Evolutionary conservation across 2,113 vertebrate genomes (phyloP), one percentile per base, ranked within the genome.

Genomic region (Pollachius pollachius): DNA sequence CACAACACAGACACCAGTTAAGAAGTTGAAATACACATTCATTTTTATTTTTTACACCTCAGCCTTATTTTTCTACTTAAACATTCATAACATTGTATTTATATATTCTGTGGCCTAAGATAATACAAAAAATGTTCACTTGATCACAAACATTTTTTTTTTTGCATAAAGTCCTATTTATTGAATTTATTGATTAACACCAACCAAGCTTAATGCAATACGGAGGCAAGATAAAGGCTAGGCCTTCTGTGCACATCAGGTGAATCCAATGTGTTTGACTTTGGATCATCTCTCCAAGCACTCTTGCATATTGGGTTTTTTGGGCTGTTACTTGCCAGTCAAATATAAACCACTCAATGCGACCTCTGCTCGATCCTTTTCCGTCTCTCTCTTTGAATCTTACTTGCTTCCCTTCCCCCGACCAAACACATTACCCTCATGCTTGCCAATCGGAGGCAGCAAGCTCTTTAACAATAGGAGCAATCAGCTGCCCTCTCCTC

Each of bases 381-480:
- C 8, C 1, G 75, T 76, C 76, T 73, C 52, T 78, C 74, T 76
- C 34, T 68, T 79, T 77, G 72, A 71, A 81, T 79, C 58, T 83
- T 77, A 85, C 69, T 81, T 74, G 81, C 69, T 75, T 77, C 69
- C 54, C 15, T 16, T 77, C 76, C 79, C 68, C 77, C 75, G 54
- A 85, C 84, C 78, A 80, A 86, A 89, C 81, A 84, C 85, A 89
- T 87, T 87, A 86, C 85, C 82, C 89, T 87, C 82, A 89, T 84
- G 84, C 85, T 80, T 80, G 76, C 69, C 89, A 91, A 90, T 91
- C 90, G 88, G 87, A 87, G 86, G 84, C 82, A 81, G 75, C 77
- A 83, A 84, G 84, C 78, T 86, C 78, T 85, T 88, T 90, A 83
- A 92, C 90, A 92, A 92, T 90, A 85, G 89, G 84, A 84, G 87